Conservation (phyloP, 2,113 vertebrate genomes). For the Dromaius novaehollandiae region DNA sequence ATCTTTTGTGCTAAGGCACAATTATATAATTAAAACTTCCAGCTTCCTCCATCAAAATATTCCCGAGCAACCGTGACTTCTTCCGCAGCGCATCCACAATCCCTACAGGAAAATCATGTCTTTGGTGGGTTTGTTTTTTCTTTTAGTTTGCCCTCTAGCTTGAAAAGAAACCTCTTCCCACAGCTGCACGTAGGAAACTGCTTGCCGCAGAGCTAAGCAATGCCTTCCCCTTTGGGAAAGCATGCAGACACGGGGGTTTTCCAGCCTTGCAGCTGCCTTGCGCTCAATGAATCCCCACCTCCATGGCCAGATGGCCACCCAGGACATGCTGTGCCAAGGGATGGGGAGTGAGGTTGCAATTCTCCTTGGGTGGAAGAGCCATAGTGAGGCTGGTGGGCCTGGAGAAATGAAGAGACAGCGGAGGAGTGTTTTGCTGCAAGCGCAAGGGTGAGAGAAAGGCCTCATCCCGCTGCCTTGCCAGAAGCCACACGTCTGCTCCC, state of each 20-base stretch:
- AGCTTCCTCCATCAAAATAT: not conserved
- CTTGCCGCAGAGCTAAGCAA: not conserved
- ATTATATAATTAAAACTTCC: not conserved
- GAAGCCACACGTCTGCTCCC: not conserved
- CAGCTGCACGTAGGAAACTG: not conserved
- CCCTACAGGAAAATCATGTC: not conserved
- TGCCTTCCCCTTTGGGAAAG: not conserved
- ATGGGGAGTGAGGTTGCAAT: not conserved
- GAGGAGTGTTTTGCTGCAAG: not conserved
- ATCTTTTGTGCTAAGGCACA: not conserved
- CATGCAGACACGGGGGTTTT: not conserved
- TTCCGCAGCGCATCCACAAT: not conserved
- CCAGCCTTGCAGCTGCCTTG: not conserved
- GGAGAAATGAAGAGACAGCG: not conserved
- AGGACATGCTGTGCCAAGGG: too few species aligned
- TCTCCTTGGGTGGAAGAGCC: not conserved
- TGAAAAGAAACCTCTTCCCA: not conserved
- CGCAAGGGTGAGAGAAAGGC: not conserved
- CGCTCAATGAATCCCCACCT: not conserved
- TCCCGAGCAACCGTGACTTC: not conserved
- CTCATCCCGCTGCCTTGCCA: not conserved
- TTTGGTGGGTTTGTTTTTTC: not conserved
- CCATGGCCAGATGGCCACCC: not conserved
- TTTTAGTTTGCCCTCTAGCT: not conserved
- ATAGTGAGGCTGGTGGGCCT: not conserved